Conservation (phyloP, 2,888 invertebrate species). For the Cheilosia impressa region DNA sequence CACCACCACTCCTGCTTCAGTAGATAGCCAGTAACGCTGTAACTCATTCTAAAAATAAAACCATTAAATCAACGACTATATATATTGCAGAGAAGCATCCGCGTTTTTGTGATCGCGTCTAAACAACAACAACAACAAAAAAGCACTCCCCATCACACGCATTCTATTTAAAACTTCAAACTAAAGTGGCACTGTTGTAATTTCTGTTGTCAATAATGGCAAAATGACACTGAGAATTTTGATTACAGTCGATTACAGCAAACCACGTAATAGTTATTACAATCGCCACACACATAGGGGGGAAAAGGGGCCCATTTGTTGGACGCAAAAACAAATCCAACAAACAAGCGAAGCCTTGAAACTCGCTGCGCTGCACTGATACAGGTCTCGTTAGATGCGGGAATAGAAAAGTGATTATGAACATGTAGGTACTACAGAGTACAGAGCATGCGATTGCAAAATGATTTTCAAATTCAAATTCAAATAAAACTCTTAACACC, state of each 20-base stretch:
- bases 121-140: not conserved
- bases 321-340: constrained; percentile 1
- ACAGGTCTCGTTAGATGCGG: constrained; percentile 38
- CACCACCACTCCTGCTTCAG: too few relatives aligned
- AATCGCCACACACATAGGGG: not conserved
- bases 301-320: not conserved
- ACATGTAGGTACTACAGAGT: not conserved
- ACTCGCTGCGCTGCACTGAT: constrained; percentile 42
- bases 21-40: too few relatives aligned
- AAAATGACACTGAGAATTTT: constrained; percentile 69
- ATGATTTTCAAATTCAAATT: constrained; percentile 10
- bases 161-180: constrained; percentile 49
- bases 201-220: constrained; percentile 69
- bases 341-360: constrained; percentile 56
- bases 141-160: constrained; percentile 37
- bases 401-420: constrained; percentile 34
- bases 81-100: constrained; percentile 1
- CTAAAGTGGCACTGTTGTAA: constrained; percentile 31
- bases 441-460: constrained; percentile 41
- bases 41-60: too few relatives aligned
- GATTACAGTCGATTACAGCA: constrained; percentile 69
- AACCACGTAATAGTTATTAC: constrained; percentile 66
- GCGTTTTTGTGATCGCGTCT: constrained; percentile 47
- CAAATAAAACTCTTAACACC: constrained; percentile 22
- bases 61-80: too few relatives aligned